Evolutionary conservation across 2,797 vertebrate species (phyloP).

Genomic region (Pampus argenteus): DNA sequence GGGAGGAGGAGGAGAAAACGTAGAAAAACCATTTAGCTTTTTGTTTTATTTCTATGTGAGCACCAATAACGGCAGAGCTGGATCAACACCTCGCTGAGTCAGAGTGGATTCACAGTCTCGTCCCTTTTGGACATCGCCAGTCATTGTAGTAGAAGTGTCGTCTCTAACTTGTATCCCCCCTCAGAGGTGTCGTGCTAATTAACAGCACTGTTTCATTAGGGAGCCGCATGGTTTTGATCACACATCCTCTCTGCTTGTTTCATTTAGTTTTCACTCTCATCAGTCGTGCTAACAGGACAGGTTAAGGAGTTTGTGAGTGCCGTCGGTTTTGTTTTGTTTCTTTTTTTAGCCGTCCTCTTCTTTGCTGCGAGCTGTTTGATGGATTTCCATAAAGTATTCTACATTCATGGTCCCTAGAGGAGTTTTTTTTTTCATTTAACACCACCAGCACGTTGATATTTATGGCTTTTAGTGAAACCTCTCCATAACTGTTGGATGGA

Average conservation of each 20-base stretch:
- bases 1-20: neutral
- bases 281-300: slow-evolving; percentile 6
- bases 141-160: neutral
- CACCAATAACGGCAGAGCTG: neutral
- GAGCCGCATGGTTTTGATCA: slow-evolving; percentile 42
- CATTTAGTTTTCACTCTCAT: slow-evolving; percentile 34
- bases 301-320: neutral
- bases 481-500: too few relatives aligned
- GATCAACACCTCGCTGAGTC: neutral
- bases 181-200: slow-evolving; percentile 38
- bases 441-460: too few relatives aligned
- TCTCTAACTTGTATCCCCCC: neutral
- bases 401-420: neutral
- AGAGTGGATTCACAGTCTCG: neutral
- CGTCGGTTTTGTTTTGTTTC: neutral
- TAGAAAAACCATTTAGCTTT: neutral
- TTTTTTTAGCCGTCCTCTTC: neutral
- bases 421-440: too few relatives aligned
- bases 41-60: neutral
- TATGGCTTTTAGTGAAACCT: too few relatives aligned
- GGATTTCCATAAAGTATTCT: neutral
- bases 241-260: slow-evolving; percentile 19
- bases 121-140: neutral
- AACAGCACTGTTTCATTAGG: slow-evolving; percentile 40
- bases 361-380: neutral